Percentiles rank a stretch among this genome's conserved stretches.
Evolutionary conservation across 2,888 invertebrate genomes (phyloP).

Genomic region (Eupithecia centaureata): DNA sequence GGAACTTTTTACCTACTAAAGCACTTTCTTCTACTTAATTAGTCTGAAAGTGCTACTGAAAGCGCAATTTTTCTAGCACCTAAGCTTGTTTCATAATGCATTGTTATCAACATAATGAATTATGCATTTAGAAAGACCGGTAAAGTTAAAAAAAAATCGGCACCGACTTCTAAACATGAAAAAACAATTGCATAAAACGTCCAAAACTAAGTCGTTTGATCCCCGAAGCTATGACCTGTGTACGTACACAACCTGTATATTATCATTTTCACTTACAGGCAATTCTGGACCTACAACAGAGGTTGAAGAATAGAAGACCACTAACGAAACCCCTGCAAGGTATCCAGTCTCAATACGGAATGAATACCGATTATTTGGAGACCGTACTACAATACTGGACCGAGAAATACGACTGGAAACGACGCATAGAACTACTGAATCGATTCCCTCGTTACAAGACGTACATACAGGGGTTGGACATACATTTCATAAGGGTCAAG

Average conservation of each 20-base stretch:
- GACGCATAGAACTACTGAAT: slow-evolving; percentile 87
- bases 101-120: too few species aligned
- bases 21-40: too few species aligned
- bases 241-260: not conserved
- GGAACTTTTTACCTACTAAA: too few species aligned
- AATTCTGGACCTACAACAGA: slow-evolving; percentile 84
- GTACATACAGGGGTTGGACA: slow-evolving; percentile 87
- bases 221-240: not conserved
- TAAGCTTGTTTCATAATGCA: too few species aligned
- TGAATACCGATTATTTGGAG: slow-evolving; percentile 88
- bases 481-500: slow-evolving; percentile 90
- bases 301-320: slow-evolving; percentile 81
- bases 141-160: not conserved
- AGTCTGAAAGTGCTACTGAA: not conserved
- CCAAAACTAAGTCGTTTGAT: too few species aligned
- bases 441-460: slow-evolving; percentile 90
- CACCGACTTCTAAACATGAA: not conserved
- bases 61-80: not conserved
- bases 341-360: slow-evolving; percentile 91
- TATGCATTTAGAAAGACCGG: not conserved
- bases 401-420: slow-evolving; percentile 86
- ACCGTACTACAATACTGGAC: slow-evolving; percentile 90
- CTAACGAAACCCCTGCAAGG: slow-evolving; percentile 86
- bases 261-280: slow-evolving; percentile 56
- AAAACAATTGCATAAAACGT: too few species aligned